These are phyloP conservation scores for Acholoe squamosa DNA, from an alignment of 2,888 invertebrate genomes.

Conservation along the genomic window DNA sequence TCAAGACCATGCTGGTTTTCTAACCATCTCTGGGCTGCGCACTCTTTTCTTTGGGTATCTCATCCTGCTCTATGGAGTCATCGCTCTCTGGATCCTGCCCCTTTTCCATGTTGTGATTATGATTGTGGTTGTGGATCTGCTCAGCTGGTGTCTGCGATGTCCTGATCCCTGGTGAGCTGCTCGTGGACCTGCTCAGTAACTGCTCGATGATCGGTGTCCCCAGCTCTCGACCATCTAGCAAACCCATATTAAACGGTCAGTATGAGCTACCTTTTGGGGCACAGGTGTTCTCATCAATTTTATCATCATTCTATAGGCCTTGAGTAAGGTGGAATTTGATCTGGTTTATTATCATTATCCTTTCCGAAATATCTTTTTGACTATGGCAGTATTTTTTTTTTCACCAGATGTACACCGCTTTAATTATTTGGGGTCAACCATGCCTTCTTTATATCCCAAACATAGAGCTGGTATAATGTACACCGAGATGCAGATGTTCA, in stretches of 20 bases:
- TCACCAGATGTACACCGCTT: too few species aligned
- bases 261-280: not conserved
- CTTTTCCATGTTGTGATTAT: slow-evolving; percentile 25
- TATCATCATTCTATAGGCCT: too few species aligned
- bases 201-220: slow-evolving; percentile 49
- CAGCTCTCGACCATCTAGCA: not conserved
- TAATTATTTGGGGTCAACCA: too few species aligned
- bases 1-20: slow-evolving; percentile 9
- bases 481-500: too few species aligned
- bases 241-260: not conserved
- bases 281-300: too few species aligned
- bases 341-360: too few species aligned
- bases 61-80: not conserved
- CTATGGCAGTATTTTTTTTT: too few species aligned
- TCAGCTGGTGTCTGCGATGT: not conserved
- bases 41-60: not conserved
- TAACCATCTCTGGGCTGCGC: not conserved
- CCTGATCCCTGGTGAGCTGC: not conserved
- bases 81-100: not conserved
- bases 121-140: slow-evolving; percentile 19
- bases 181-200: not conserved
- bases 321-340: too few species aligned
- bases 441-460: too few species aligned
- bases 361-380: too few species aligned
- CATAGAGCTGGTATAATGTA: too few species aligned